A percentile compares a stretch with the other conserved stretches of the same genome.
Evolutionary conservation across 2,113 vertebrate species (phyloP).

Genomic region (Pavo muticus): DNA sequence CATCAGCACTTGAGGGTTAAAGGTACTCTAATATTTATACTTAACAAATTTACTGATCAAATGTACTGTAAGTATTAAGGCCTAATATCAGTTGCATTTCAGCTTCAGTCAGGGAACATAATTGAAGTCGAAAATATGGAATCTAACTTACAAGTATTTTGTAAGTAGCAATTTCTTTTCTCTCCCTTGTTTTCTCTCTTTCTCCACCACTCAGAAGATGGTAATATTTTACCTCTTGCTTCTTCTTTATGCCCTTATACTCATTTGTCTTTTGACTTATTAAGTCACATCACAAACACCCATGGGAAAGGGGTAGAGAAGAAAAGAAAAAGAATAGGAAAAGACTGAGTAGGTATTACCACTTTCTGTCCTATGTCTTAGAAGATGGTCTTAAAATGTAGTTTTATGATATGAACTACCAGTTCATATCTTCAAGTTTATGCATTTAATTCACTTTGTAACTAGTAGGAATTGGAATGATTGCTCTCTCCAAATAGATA

Average conservation of each 20-base stretch:
- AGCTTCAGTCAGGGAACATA: not conserved
- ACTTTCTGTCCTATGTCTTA: not conserved
- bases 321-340: not conserved
- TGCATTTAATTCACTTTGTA: not conserved
- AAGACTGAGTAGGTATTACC: not conserved
- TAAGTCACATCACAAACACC: not conserved
- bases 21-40: not conserved
- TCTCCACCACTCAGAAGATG: not conserved
- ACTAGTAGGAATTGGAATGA: not conserved
- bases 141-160: not conserved
- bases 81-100: not conserved
- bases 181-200: not conserved
- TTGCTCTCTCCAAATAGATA: not conserved
- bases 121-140: not conserved
- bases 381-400: not conserved
- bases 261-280: not conserved
- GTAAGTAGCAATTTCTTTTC: not conserved
- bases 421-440: rapidly evolving
- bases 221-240: not conserved
- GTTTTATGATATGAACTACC: not conserved
- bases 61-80: not conserved
- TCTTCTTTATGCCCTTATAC: not conserved
- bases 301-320: not conserved
- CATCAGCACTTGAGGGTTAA: not conserved
- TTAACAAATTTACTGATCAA: not conserved